Evolutionary conservation across 2,888 invertebrate genomes (phyloP).

Genomic region (Tolmerus cingulatus): DNA sequence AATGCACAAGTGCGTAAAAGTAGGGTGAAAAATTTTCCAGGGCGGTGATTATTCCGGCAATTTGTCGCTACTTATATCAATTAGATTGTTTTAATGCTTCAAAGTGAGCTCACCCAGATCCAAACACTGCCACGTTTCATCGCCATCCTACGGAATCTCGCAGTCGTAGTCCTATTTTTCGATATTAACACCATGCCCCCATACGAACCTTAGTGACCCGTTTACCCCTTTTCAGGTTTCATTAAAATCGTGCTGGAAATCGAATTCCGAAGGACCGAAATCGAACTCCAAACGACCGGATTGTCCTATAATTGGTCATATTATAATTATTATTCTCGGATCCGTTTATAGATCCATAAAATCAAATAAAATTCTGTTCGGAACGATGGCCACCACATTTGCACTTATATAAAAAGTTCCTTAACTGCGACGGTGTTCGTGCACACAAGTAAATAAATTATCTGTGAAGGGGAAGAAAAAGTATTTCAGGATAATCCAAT

Average conservation of each 20-base stretch:
- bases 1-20: conserved; percentile 44
- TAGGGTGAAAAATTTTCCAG: conserved; percentile 23
- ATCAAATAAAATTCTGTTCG: conserved; percentile 52
- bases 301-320: neutral
- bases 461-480: conserved; percentile 53
- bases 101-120: neutral
- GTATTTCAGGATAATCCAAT: conserved; percentile 53
- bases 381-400: conserved; percentile 50
- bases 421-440: conserved; percentile 45
- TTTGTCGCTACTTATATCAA: conserved; percentile 17
- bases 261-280: neutral
- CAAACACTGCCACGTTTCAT: neutral
- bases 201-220: neutral
- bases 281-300: neutral
- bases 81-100: neutral
- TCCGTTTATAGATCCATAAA: conserved; percentile 53
- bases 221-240: neutral
- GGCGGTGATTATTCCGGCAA: conserved; percentile 16
- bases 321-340: conserved; percentile 36
- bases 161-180: neutral
- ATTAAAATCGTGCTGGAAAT: neutral
- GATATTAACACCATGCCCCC: neutral
- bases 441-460: conserved; percentile 54
- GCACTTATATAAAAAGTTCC: conserved; percentile 45
- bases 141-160: neutral